A percentile compares a stretch with the other conserved stretches of the same genome.
Evolutionary conservation across 2,888 invertebrate species (phyloP).

Genomic region (Sipunculus nudus): DNA sequence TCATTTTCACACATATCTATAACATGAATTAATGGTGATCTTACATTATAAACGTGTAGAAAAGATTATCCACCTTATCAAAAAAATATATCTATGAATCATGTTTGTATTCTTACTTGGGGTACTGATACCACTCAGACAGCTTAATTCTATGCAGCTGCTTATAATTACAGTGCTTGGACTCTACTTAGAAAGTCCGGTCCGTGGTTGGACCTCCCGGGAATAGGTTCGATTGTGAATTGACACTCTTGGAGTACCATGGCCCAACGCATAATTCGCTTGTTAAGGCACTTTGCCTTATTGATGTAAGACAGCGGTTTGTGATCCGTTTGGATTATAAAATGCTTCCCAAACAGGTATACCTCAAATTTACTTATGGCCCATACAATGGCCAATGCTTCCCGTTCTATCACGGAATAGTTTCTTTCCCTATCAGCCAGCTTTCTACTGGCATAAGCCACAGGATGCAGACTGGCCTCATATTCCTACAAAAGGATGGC

Average conservation of each 20-base stretch:
- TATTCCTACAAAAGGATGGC: constrained; percentile 37
- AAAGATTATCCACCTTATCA: too few species aligned
- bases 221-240: too few species aligned
- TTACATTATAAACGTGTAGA: too few species aligned
- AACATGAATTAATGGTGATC: too few species aligned
- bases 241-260: constrained; percentile 7
- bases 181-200: too few species aligned
- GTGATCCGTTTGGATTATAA: constrained; percentile 13
- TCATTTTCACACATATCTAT: too few species aligned
- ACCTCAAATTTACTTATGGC: constrained; percentile 1
- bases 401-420: constrained; percentile 37
- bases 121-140: too few species aligned
- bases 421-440: constrained; percentile 33
- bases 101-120: too few species aligned
- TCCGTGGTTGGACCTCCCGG: too few species aligned
- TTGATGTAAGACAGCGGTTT: constrained; percentile 1
- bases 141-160: too few species aligned
- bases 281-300: neutral
- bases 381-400: constrained; percentile 35
- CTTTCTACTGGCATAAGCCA: constrained; percentile 40
- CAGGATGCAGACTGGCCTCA: constrained; percentile 23
- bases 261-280: constrained; percentile 12
- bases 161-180: too few species aligned
- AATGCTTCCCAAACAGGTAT: constrained; percentile 1
- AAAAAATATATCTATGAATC: too few species aligned